Evolutionary conservation across 1,140 invertebrate species (phyloP).

Genomic region (Drosophila ficusphila): DNA sequence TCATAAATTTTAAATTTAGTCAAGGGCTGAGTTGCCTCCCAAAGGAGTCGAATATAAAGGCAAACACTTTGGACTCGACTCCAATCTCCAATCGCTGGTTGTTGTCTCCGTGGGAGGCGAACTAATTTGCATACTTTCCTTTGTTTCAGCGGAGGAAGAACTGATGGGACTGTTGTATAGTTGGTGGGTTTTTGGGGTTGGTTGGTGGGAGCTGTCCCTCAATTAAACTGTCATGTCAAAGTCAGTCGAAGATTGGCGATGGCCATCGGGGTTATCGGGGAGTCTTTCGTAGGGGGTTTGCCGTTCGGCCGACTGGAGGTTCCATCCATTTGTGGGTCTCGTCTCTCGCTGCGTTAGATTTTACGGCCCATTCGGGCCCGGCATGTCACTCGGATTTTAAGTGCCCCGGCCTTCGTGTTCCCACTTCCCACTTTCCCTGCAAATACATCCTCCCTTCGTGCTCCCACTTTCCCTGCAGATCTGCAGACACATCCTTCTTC

Average conservation of each 20-base stretch:
- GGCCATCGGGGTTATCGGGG: conserved; percentile 17
- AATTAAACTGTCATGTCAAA: conserved; percentile 81
- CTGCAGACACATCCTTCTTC: neutral
- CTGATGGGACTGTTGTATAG: neutral
- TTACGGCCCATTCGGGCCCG: conserved; percentile 32
- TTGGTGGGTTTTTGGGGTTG: neutral
- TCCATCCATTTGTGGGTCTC: neutral
- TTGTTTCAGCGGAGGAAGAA: conserved; percentile 6
- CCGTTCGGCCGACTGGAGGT: no score
- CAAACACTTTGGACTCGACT: conserved; percentile 31
- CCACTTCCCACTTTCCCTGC: no score
- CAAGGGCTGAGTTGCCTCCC: conserved; percentile 4
- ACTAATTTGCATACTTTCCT: conserved; percentile 70
- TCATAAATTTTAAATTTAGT: conserved; percentile 74
- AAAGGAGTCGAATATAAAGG: conserved; percentile 17
- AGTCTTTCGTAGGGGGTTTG: neutral
- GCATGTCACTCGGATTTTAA: conserved; percentile 41
- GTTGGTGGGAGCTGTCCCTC: conserved; percentile 46
- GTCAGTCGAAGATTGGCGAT: conserved; percentile 46
- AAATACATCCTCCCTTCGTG: no score
- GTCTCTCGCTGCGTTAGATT: conserved; percentile 21
- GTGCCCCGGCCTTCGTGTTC: no score
- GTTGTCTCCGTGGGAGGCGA: conserved; percentile 32
- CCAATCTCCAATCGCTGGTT: conserved; percentile 15
- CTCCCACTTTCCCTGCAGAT: no score